Evolutionary conservation across 2,888 invertebrate genomes (phyloP).

Genomic region (Oxytorus armatus): DNA sequence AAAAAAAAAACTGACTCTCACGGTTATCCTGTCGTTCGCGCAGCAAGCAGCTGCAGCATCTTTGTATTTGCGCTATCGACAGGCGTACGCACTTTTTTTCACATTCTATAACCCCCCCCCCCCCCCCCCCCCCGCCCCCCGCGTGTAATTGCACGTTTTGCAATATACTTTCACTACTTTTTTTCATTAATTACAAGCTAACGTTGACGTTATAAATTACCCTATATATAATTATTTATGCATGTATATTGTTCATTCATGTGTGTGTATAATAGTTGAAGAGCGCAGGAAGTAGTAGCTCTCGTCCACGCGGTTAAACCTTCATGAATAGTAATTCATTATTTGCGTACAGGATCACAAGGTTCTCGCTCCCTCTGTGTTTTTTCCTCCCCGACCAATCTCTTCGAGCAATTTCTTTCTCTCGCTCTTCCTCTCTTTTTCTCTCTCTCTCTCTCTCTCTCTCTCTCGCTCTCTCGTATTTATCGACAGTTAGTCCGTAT

Average conservation of each 20-base stretch:
- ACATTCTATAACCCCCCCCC: slow-evolving; percentile 37
- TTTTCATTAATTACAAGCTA: slow-evolving; percentile 65
- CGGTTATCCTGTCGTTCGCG: slow-evolving; percentile 17
- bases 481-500: not conserved
- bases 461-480: slow-evolving; percentile 36
- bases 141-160: slow-evolving; percentile 55
- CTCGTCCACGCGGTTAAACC: slow-evolving; percentile 42
- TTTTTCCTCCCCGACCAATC: slow-evolving; percentile 16
- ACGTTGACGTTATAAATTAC: slow-evolving; percentile 66
- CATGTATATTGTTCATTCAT: slow-evolving; percentile 47
- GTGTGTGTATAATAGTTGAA: slow-evolving; percentile 36
- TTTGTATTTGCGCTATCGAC: slow-evolving; percentile 17
- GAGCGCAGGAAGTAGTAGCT: slow-evolving; percentile 41
- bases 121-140: not conserved
- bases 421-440: slow-evolving; percentile 1
- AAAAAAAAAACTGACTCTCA: not conserved
- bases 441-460: slow-evolving; percentile 7
- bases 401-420: slow-evolving; percentile 27
- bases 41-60: slow-evolving; percentile 6
- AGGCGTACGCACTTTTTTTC: slow-evolving; percentile 8
- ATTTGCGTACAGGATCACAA: slow-evolving; percentile 56
- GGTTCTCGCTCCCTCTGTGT: slow-evolving; percentile 20
- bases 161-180: slow-evolving; percentile 58
- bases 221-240: slow-evolving; percentile 18
- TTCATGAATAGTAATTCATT: slow-evolving; percentile 65